Evolutionary conservation across 2,888 invertebrate genomes (phyloP).

Genomic region (Troilus luridus): DNA sequence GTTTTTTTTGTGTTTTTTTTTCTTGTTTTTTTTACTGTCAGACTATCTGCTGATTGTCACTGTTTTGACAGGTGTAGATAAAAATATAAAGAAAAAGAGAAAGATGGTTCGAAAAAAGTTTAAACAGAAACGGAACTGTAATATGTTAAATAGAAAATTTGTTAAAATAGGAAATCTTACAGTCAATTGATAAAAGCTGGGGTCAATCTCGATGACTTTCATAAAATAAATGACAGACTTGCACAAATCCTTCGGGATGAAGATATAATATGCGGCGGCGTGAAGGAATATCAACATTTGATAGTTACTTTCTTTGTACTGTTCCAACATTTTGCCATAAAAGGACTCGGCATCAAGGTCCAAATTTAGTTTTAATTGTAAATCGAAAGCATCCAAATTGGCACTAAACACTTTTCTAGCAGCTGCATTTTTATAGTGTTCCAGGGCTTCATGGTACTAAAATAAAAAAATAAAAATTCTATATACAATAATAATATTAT

Average conservation of each 20-base stretch:
- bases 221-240: conserved; percentile 60
- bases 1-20: too few relatives aligned
- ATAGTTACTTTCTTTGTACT: conserved; percentile 55
- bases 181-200: conserved; percentile 56
- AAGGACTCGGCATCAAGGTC: conserved; percentile 52
- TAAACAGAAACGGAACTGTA: not conserved
- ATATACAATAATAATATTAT: not conserved
- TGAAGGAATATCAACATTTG: conserved; percentile 56
- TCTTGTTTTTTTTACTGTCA: too few relatives aligned
- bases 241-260: conserved; percentile 60
- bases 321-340: not conserved
- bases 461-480: conserved; percentile 15
- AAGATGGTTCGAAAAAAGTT: not conserved
- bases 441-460: conserved; percentile 43
- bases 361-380: conserved; percentile 35
- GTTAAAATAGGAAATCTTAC: conserved; percentile 37
- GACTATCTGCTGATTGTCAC: too few relatives aligned
- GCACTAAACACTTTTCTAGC: conserved; percentile 56
- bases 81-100: too few relatives aligned
- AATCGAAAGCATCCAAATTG: conserved; percentile 36
- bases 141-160: not conserved
- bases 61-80: too few relatives aligned
- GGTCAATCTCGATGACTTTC: conserved; percentile 60
- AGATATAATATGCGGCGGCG: conserved; percentile 60
- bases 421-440: conserved; percentile 56